Evolutionary conservation across 2,888 invertebrate species (phyloP).

Genomic region (Margaritifera margaritifera): DNA sequence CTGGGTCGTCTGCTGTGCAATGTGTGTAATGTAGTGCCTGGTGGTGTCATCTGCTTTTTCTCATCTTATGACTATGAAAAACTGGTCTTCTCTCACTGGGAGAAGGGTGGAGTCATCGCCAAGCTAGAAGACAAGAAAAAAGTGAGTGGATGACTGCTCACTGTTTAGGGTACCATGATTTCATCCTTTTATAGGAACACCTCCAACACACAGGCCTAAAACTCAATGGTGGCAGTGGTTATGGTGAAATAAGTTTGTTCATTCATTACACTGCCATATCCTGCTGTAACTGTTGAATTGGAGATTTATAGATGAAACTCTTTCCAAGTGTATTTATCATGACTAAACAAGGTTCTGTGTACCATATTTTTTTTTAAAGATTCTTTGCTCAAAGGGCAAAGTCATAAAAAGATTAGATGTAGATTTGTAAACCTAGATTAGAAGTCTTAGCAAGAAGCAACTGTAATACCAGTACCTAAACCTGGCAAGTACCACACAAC

Average conservation of each 20-base stretch:
- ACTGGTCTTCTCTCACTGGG: slow-evolving; percentile 79
- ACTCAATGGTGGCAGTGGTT: not conserved
- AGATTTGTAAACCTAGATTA: no score
- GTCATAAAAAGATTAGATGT: no score
- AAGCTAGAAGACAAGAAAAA: slow-evolving; percentile 82
- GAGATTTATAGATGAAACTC: no score
- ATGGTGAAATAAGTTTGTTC: not conserved
- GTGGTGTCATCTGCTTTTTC: slow-evolving; percentile 94
- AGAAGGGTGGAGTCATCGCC: slow-evolving; percentile 78
- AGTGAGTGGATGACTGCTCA: slow-evolving; percentile 55
- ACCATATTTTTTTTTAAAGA: no score
- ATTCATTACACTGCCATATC: no score
- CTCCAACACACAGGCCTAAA: not conserved
- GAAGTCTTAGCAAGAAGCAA: no score
- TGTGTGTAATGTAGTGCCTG: slow-evolving; percentile 85
- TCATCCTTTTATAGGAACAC: slow-evolving; percentile 1
- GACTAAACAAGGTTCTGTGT: no score
- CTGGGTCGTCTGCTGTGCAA: slow-evolving; percentile 82
- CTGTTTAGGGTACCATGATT: not conserved
- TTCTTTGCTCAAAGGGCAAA: no score
- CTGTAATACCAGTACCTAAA: no score
- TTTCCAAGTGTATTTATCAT: no score
- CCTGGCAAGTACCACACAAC: no score
- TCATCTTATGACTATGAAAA: slow-evolving; percentile 94
- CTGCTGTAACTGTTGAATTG: no score